phyloP scores from a whole-genome alignment of 2,888 invertebrate genomes.

The Prosopocoilus inquinatus region DNA sequence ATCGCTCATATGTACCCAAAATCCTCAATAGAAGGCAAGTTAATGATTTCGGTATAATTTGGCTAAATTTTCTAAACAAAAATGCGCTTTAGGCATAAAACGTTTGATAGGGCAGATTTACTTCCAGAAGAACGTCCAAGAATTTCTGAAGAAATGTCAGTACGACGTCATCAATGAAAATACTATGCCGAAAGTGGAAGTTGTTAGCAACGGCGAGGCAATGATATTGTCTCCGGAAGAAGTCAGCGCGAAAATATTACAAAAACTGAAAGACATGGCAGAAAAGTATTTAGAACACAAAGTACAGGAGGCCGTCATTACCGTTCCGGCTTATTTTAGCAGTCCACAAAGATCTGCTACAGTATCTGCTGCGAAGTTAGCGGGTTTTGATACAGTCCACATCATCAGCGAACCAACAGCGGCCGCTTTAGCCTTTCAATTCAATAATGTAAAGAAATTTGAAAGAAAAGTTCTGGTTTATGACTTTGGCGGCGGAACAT shows the following conservation, averaged over 20 bases:
- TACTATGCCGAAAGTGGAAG: too few species aligned
- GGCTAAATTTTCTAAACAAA: too few species aligned
- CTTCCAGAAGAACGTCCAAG: too few species aligned
- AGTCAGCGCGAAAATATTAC: slow-evolving; percentile 27
- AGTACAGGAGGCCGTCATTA: slow-evolving; percentile 32
- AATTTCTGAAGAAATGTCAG: too few species aligned
- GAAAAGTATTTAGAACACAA: slow-evolving; percentile 21
- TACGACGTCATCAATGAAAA: too few species aligned
- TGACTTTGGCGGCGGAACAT: slow-evolving; percentile 36
- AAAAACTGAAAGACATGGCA: slow-evolving; percentile 24
- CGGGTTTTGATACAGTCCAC: slow-evolving; percentile 29
- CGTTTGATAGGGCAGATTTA: too few species aligned
- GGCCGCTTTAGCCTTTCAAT: slow-evolving; percentile 30
- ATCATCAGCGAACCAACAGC: slow-evolving; percentile 34
- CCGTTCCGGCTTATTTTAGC: slow-evolving; percentile 37
- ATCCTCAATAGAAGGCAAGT: too few species aligned
- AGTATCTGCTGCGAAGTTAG: slow-evolving; percentile 29
- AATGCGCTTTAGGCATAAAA: too few species aligned
- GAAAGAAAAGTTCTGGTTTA: slow-evolving; percentile 28
- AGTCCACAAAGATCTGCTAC: slow-evolving; percentile 33
- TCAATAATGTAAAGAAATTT: slow-evolving; percentile 18
- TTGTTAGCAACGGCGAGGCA: too few species aligned
- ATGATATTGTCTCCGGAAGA: slow-evolving; percentile 26
- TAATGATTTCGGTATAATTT: too few species aligned
- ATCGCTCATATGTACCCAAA: too few species aligned